phyloP scores from a whole-genome alignment of 2,113 vertebrate species.

The Cyanoderma ruficeps region DNA sequence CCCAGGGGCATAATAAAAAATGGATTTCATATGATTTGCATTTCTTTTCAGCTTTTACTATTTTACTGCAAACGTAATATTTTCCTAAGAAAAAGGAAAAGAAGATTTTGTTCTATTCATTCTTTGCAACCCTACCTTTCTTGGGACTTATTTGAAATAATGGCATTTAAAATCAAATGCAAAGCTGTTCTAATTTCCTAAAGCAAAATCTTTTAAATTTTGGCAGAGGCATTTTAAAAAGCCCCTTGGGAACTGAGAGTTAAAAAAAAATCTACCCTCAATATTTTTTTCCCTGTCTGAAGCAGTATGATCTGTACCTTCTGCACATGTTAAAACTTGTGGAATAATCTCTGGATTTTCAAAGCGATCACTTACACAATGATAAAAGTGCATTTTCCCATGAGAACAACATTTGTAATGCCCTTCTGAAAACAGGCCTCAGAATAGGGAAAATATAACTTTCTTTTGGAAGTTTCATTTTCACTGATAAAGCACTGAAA shows the following conservation, averaged over 20 bases:
- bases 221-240: conserved; percentile 9
- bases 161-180: conserved; percentile 5
- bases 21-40: neutral
- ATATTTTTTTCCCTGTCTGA: neutral
- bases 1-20: neutral
- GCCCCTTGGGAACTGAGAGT: neutral
- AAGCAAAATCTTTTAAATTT: conserved; percentile 20
- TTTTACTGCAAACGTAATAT: neutral
- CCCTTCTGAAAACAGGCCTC: neutral
- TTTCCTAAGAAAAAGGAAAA: conserved; percentile 23
- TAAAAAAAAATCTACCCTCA: neutral
- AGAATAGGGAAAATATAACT: neutral
- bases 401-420: neutral
- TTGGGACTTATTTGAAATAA: conserved; percentile 36
- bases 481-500: neutral
- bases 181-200: conserved; percentile 24
- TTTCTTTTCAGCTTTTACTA: conserved; percentile 21
- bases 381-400: conserved; percentile 3
- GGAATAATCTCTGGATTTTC: conserved; percentile 39
- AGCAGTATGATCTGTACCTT: neutral
- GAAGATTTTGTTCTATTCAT: neutral
- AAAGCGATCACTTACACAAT: conserved; percentile 13
- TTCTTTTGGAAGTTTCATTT: neutral
- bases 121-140: neutral
- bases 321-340: conserved; percentile 17